Conservation (phyloP, 2,113 vertebrate genomes). For the Trichomycterus rosablanca region DNA sequence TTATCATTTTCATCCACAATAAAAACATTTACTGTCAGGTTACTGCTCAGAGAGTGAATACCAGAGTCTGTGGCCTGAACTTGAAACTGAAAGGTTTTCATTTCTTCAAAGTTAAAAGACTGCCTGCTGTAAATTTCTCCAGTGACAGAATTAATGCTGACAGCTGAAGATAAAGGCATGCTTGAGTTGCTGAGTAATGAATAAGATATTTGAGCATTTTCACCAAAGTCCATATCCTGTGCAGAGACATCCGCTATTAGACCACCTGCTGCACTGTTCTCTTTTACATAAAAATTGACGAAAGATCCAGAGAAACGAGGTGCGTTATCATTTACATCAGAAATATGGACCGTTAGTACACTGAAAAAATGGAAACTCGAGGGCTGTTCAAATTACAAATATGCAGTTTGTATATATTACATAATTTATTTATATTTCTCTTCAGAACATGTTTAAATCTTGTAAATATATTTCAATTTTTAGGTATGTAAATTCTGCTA, state of each 20-base stretch:
- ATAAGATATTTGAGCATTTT: constrained; percentile 68
- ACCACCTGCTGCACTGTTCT: constrained; percentile 64
- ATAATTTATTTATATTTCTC: too few relatives aligned
- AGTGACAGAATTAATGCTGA: constrained; percentile 56
- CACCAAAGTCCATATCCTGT: constrained; percentile 41
- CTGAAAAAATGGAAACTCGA: too few relatives aligned
- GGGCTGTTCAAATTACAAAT: too few relatives aligned
- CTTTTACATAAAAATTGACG: constrained; percentile 63
- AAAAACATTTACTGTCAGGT: constrained; percentile 21
- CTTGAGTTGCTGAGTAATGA: constrained; percentile 55
- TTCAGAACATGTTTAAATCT: too few relatives aligned
- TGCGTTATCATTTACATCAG: constrained; percentile 76
- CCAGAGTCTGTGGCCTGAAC: constrained; percentile 54
- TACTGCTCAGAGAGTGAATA: constrained; percentile 29
- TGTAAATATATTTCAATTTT: too few relatives aligned
- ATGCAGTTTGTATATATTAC: too few relatives aligned
- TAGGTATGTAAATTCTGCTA: too few relatives aligned
- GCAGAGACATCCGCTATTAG: constrained; percentile 16
- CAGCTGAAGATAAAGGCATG: constrained; percentile 59
- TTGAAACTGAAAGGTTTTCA: constrained; percentile 53
- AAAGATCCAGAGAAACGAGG: constrained; percentile 61
- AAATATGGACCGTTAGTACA: constrained; percentile 58
- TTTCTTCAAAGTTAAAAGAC: constrained; percentile 58
- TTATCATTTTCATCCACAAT: constrained; percentile 13
- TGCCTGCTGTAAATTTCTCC: constrained; percentile 56